Evolutionary conservation across 1,140 invertebrate species (phyloP), one percentile per base, ranked within the genome.

Genomic region (Drosophila malerkotliana): DNA sequence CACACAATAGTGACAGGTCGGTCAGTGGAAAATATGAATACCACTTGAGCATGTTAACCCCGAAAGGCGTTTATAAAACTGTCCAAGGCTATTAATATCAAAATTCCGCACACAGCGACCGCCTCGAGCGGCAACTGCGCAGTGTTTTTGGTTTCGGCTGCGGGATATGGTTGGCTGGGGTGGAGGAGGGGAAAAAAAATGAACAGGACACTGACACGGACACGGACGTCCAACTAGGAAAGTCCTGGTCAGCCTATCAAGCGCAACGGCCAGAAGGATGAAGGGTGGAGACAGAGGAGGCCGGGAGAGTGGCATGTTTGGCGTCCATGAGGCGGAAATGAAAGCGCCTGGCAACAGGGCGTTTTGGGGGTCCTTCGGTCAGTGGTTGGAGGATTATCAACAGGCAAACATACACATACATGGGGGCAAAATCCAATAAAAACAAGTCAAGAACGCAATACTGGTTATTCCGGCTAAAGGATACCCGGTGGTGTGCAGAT

Each of bases 11-110:
- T 88, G 83, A 88, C 83, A 88, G 83, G 83, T 88, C 83, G 83
- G 83, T 89, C 83, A 88, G 83, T 88, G 84, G 83, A 88, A 88
- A 88, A 88, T 88, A 89, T 88, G 83, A 88, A 88, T 88, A 89
- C 72, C 83, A 88, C 84, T 88, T 88, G 83, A 89, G 72, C 84
- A 88, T 88, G 83, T 88, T 88, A 88, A 88, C 83, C 83, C 83
- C 84, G 79, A 88, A 88, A 88, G 84, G 84, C 83, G 84, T 88
- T 88, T 88, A 88, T 88, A 88, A 88, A 88, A 79, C 84, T 88
- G 83, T 88, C 83, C 83, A 88, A 88, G 78, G 79, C 83, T 89
- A 88, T 88, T 88, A 88, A 88, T 88, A 88, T 88, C 83, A 88
- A 88, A 88, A 87, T 87, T 88, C 83, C 61, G 83, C 71, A 82